These are phyloP conservation scores for Pangasianodon gigas DNA, from an alignment of 2,113 vertebrate genomes.

Conservation along the genomic window DNA sequence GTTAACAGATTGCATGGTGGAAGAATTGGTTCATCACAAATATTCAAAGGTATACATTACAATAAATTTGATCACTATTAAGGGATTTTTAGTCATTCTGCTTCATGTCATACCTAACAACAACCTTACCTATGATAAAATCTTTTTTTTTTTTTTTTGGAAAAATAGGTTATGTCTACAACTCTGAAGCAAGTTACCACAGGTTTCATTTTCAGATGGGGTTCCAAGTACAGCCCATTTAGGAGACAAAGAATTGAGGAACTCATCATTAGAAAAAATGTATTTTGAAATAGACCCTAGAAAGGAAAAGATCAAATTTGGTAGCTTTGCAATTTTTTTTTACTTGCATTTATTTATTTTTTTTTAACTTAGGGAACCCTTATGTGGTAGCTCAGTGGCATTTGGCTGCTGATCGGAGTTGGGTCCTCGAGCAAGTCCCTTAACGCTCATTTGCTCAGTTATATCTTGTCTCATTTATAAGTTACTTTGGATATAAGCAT, in stretches of 20 bases:
- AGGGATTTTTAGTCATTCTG: background rate
- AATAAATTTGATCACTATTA: background rate
- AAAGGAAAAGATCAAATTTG: background rate
- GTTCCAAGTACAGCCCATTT: background rate
- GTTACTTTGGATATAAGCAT: background rate
- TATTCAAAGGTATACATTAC: background rate
- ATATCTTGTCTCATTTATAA: background rate
- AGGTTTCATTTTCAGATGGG: background rate
- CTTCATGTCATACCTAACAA: background rate
- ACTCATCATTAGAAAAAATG: background rate
- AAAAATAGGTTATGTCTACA: background rate
- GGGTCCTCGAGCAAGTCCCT: background rate
- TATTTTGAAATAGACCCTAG: background rate
- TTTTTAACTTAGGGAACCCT: background rate
- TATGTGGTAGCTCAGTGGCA: background rate
- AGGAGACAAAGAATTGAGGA: background rate
- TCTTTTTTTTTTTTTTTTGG: background rate
- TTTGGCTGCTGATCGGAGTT: background rate
- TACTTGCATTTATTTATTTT: background rate
- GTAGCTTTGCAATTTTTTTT: background rate
- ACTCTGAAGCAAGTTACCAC: background rate
- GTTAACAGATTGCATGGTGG: background rate
- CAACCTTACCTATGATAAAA: background rate
- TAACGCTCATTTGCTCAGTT: background rate
- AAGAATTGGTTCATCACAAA: background rate